These are phyloP conservation scores for Gallinago nigripennis DNA, from an alignment of 2,797 vertebrate genomes.

Conservation along the genomic window DNA sequence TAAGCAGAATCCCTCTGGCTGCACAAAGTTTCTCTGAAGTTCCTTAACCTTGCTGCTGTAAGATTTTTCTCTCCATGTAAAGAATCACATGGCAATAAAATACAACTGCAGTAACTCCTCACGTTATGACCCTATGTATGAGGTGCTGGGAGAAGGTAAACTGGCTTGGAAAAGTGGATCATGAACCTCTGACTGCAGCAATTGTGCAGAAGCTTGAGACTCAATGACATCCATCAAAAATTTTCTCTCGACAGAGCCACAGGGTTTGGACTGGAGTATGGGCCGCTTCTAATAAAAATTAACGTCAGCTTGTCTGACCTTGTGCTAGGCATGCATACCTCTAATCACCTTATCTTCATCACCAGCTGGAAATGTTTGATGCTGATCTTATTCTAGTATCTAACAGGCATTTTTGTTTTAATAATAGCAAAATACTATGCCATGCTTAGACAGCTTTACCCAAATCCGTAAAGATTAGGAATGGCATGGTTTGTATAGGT, in stretches of 20 bases:
- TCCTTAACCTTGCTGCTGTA: background rate
- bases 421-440: background rate
- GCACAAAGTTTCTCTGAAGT: background rate
- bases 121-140: accelerated
- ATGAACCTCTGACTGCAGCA: background rate
- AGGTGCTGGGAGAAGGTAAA: background rate
- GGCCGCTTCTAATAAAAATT: background rate
- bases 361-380: background rate
- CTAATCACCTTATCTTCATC: background rate
- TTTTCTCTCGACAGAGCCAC: background rate
- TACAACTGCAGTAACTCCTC: background rate
- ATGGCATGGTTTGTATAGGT: background rate
- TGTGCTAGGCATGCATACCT: background rate
- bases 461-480: background rate
- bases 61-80: background rate
- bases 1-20: background rate
- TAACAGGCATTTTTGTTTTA: background rate
- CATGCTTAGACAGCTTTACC: background rate
- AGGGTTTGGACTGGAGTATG: background rate
- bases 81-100: background rate
- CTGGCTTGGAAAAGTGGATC: background rate
- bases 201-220: background rate
- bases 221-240: background rate
- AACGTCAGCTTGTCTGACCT: background rate
- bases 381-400: background rate